Evolutionary conservation across 2,888 invertebrate species (phyloP), one percentile per base, ranked within the genome.

Genomic region (Lacanobia wlatinum): DNA sequence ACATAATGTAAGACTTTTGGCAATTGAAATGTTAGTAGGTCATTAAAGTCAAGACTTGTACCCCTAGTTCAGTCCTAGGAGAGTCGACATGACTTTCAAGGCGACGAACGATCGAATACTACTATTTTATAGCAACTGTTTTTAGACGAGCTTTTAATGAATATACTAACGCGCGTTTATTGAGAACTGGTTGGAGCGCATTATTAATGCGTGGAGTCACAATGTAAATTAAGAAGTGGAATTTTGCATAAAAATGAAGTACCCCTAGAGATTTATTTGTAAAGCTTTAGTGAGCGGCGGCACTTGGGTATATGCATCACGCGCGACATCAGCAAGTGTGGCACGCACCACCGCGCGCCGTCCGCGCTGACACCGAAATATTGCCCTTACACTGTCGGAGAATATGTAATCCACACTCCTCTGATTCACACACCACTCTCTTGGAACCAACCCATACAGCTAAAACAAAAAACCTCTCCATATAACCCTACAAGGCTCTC

Each of bases 351-450:
- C 82, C 40, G 71, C 80, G 23, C 56, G n/a, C 77, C 70, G 87
- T 87, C 88, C 48, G 48, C 48, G 48, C 82, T 87, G 89, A 91
- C 87, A 87, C 79, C 79, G 86, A 90, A 87, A 86, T 90, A 90
- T 88, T 88, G 84, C 87, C 81, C 71, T 71, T 67, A 83, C 82
- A 84, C 82, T 70, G 67, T 80, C 78, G 56, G 21, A 69, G 78
- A 85, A 87, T 88, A 78, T 68, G 53, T 74, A 79, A 84, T 79
- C 65, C 70, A 53, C 53, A 10, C 38, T 38, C 38, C 52, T 52
- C 50, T 83, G 83, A 86, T 60, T 85, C 82, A 83, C 68, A 28
- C 70, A 66, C 40, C 50, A 46, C 58, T 70, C 63, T 66, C 61
- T 59, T 63, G 58, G 34, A 72, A 78, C 70, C 23, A 66, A 38